A percentile compares a stretch with the other conserved stretches of the same genome.
Evolutionary conservation across 1,140 invertebrate genomes (phyloP).

Genomic region (Eubasilissa regina): DNA sequence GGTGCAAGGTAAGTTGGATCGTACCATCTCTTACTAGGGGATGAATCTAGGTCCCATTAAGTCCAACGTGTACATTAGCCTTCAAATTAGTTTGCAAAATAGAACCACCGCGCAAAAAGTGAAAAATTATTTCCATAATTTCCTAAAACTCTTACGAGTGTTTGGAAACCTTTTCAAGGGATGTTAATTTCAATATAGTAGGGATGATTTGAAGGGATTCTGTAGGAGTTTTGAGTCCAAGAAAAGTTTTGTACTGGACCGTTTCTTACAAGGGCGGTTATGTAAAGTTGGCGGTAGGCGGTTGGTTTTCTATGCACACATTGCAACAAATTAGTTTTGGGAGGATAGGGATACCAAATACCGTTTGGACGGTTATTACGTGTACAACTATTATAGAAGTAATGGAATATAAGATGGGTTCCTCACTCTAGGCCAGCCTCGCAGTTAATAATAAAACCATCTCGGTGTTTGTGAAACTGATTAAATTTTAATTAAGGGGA

Average conservation of each 20-base stretch:
- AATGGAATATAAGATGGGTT: slow-evolving; percentile 59
- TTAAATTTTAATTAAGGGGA: slow-evolving; percentile 30
- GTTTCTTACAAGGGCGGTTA: slow-evolving; percentile 54
- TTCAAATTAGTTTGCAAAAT: slow-evolving; percentile 3
- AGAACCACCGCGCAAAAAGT: slow-evolving; percentile 3
- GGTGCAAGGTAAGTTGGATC: slow-evolving; percentile 65
- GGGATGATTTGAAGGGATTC: background rate
- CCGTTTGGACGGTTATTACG: slow-evolving; percentile 62
- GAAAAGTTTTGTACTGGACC: slow-evolving; percentile 52
- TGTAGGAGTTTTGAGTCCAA: slow-evolving; percentile 7
- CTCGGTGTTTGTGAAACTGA: slow-evolving; percentile 23
- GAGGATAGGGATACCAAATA: slow-evolving; percentile 52
- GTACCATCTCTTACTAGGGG: slow-evolving; percentile 61
- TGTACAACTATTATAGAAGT: slow-evolving; percentile 67
- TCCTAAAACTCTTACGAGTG: background rate
- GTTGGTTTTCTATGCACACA: slow-evolving; percentile 69
- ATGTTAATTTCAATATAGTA: too few species aligned
- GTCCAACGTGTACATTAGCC: slow-evolving; percentile 18
- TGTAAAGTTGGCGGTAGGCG: slow-evolving; percentile 52
- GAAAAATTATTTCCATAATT: background rate
- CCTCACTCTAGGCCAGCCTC: slow-evolving; percentile 10
- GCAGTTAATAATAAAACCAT: slow-evolving; percentile 2
- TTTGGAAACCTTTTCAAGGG: too few species aligned
- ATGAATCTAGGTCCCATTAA: slow-evolving; percentile 48
- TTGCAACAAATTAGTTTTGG: slow-evolving; percentile 74